Conservation (phyloP, 1,140 invertebrate genomes). For the Rhizoglyphus robini region DNA sequence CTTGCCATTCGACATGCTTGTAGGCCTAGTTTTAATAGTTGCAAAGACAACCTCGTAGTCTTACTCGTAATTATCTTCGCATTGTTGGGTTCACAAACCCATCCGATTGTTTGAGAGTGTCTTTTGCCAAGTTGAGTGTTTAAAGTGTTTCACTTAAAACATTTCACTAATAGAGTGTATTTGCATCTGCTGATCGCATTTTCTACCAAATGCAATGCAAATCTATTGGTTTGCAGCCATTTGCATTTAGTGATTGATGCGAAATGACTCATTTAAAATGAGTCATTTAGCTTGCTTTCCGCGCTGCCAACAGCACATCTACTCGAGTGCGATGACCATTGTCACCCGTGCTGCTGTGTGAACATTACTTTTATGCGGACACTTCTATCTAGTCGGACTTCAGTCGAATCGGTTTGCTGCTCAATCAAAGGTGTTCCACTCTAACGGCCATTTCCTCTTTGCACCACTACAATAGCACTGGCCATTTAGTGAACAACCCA, state of each 20-base stretch:
- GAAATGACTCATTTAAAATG: background rate
- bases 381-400: background rate
- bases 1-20: no score
- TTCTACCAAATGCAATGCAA: background rate
- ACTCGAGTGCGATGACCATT: background rate
- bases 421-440: background rate
- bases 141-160: background rate
- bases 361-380: background rate
- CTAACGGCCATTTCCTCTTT: background rate
- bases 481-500: no score
- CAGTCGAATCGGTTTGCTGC: background rate
- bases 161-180: background rate
- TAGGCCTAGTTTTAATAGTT: no score
- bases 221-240: background rate
- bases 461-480: no score
- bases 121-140: background rate
- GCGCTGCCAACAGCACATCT: background rate
- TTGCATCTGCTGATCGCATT: background rate
- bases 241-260: conserved; percentile 3
- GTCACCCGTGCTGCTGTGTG: background rate
- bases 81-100: no score
- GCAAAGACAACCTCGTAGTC: no score
- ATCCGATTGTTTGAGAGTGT: background rate
- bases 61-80: no score
- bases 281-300: background rate